Conservation (phyloP, 2,797 vertebrate species). For the Gymnoscopelus braueri region DNA sequence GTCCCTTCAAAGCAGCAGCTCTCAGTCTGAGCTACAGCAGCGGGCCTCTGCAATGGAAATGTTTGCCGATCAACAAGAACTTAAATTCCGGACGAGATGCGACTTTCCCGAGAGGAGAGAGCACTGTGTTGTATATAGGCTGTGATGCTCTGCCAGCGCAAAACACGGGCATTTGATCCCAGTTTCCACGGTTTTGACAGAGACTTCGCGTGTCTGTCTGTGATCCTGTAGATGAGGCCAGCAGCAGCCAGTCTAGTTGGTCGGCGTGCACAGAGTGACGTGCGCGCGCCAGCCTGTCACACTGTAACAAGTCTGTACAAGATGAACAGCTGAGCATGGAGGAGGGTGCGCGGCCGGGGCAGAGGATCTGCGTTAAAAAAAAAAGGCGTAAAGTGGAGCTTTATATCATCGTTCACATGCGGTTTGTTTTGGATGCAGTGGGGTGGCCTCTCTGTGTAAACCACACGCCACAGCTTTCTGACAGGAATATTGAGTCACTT, state of each 20-base stretch:
- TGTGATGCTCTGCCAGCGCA: conserved; percentile 38
- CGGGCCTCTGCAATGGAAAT: background rate
- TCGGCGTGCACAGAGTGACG: conserved; percentile 45
- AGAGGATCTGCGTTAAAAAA: background rate
- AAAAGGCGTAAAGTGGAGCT: conserved; percentile 8
- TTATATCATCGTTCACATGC: conserved; percentile 12
- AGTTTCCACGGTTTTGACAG: conserved; percentile 45
- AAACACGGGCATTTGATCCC: conserved; percentile 47
- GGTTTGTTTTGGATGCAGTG: background rate
- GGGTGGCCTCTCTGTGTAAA: no score
- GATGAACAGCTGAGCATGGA: conserved; percentile 20
- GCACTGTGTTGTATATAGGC: conserved; percentile 28
- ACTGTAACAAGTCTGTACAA: conserved; percentile 24
- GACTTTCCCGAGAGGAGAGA: conserved; percentile 12
- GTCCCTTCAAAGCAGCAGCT: background rate
- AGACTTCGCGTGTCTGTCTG: conserved; percentile 27
- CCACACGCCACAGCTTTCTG: no score
- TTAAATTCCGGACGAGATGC: conserved; percentile 26
- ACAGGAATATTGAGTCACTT: no score
- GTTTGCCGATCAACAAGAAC: conserved; percentile 23
- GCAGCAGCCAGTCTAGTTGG: conserved; percentile 36
- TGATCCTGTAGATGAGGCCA: conserved; percentile 47
- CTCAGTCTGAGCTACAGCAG: conserved; percentile 20
- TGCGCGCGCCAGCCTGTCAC: conserved; percentile 37
- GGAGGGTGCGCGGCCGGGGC: background rate